A percentile compares a stretch with the other conserved stretches of the same genome.
Conservation (phyloP, 2,113 vertebrate genomes). For the Telmatochromis sp. region DNA sequence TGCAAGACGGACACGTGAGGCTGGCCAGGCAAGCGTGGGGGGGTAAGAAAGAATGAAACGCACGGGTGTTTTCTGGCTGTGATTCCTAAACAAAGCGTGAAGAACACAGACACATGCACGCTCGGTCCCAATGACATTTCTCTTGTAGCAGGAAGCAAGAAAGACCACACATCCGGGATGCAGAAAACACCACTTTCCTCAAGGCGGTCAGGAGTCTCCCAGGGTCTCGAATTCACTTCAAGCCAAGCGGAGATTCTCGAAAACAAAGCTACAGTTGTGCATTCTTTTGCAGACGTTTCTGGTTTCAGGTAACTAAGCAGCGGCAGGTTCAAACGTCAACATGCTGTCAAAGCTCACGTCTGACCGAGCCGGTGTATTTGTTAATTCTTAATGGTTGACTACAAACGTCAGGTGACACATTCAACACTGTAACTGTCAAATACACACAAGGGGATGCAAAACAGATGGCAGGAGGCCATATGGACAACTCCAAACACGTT, state of each 20-base stretch:
- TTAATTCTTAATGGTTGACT: not conserved
- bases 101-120: constrained; percentile 14
- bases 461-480: not conserved
- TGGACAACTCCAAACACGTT: constrained; percentile 1
- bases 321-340: not conserved
- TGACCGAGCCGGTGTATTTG: not conserved
- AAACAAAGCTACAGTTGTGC: constrained; percentile 3
- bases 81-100: constrained; percentile 47
- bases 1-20: constrained; percentile 9
- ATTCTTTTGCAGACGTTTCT: not conserved
- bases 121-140: not conserved
- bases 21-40: not conserved
- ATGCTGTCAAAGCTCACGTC: not conserved
- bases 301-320: not conserved
- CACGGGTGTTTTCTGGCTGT: constrained; percentile 32
- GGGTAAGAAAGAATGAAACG: constrained; percentile 3
- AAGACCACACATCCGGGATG: not conserved
- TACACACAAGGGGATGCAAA: not conserved
- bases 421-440: not conserved
- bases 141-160: not conserved
- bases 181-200: not conserved
- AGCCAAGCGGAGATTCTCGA: not conserved
- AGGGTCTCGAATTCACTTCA: not conserved
- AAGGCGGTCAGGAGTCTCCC: not conserved
- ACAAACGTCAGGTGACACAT: not conserved